A percentile compares a stretch with the other conserved stretches of the same genome.
Evolutionary conservation across 2,888 invertebrate genomes (phyloP).

Genomic region (Meiosimyza platycephala): DNA sequence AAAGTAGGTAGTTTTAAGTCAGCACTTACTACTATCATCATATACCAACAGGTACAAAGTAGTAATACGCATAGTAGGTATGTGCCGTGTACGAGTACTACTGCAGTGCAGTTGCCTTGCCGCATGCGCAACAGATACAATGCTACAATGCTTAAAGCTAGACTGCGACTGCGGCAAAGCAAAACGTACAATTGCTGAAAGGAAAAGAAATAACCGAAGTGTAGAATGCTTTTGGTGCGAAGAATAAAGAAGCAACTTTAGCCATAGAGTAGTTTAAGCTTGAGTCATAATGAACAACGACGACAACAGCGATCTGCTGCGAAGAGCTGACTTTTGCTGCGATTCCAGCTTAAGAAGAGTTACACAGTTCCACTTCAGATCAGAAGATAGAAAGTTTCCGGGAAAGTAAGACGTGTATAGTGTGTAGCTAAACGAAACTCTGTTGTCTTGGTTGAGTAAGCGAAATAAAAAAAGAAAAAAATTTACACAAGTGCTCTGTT

Average conservation of each 20-base stretch:
- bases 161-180: not conserved
- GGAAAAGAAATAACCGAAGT: constrained; percentile 5
- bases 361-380: constrained; percentile 53
- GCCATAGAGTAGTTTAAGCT: constrained; percentile 10
- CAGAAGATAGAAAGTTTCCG: constrained; percentile 67
- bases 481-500: too few species aligned
- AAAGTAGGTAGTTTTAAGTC: constrained; percentile 43
- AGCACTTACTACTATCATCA: not conserved
- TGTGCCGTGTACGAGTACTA: too few species aligned
- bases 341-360: constrained; percentile 61
- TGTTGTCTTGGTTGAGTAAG: too few species aligned
- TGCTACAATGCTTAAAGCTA: constrained; percentile 10
- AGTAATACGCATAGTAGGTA: too few species aligned
- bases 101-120: not conserved
- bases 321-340: constrained; percentile 26
- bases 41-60: not conserved
- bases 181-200: not conserved
- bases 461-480: too few species aligned
- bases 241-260: not conserved
- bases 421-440: not conserved
- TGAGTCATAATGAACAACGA: not conserved
- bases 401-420: constrained; percentile 57
- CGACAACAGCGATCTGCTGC: not conserved
- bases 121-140: constrained; percentile 33
- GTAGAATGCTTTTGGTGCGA: constrained; percentile 12